Percentiles rank a stretch among this genome's conserved stretches.
These are phyloP conservation scores for Osmoderma eremita DNA, from an alignment of 2,888 invertebrate species.

Conservation along the genomic window DNA sequence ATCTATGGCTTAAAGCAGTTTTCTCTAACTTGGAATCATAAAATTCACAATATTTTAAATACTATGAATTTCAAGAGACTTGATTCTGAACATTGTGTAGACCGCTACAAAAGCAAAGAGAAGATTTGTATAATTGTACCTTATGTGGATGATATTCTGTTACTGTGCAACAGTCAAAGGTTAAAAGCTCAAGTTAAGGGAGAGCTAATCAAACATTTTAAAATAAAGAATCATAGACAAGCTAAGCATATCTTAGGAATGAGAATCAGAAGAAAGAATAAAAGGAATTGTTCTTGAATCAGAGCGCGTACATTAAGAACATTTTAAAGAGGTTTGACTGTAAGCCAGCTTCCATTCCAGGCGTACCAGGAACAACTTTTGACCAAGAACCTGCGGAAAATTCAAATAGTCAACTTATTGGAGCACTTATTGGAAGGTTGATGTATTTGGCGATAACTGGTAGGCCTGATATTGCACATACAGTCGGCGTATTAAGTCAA, in stretches of 20 bases:
- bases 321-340: constrained; percentile 48
- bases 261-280: constrained; percentile 1
- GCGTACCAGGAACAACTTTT: constrained; percentile 41
- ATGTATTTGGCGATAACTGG: constrained; percentile 45
- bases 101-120: background rate
- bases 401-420: constrained; percentile 41
- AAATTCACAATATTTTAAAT: background rate
- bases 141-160: background rate
- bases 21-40: background rate
- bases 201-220: background rate
- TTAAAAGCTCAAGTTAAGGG: background rate
- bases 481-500: no score
- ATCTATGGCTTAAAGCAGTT: constrained; percentile 2
- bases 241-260: constrained; percentile 39
- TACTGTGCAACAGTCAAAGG: background rate
- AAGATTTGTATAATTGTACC: background rate
- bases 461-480: no score
- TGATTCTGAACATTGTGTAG: background rate
- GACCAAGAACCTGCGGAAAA: constrained; percentile 35
- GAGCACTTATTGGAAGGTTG: constrained; percentile 42
- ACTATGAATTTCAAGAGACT: background rate
- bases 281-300: constrained; percentile 41
- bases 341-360: constrained; percentile 49
- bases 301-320: constrained; percentile 50
- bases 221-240: constrained; percentile 2